Evolutionary conservation across 2,888 invertebrate genomes (phyloP), one percentile per base, ranked within the genome.

Genomic region (Trachelus tabidus): DNA sequence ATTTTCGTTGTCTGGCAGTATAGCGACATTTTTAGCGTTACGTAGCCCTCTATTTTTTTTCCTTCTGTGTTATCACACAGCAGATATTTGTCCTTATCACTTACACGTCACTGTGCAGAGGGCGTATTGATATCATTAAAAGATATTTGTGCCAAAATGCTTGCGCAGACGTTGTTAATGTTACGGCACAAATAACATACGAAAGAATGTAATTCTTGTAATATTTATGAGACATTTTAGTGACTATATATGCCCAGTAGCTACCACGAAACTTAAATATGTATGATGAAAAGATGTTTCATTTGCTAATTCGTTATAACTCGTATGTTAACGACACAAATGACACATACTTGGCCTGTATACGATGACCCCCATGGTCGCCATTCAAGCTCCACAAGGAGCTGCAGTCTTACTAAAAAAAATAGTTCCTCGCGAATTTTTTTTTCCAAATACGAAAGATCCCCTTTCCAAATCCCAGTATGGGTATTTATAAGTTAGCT

Each of bases 301-400:
- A 56, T 23, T 56, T 56, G 23, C 23, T 56, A 2, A 4, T 73
- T 73, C 35, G 23, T 23, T 73, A 34, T 73, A 12, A n/a, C 34
- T 73, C 33, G 15, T 73, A 34, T 35, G 2, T 69, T 75, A 33
- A n/a, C 11, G 56, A 35, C 12, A 77, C 56, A 23, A 56, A 56
- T 30, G 73, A 79, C 83, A 89, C 90, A 74, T 90, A 91, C 91
- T 88, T 86, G 89, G 89, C 83, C 87, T 87, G 81, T 89, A 90
- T 73, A 90, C 88, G 83, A 91, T 90, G 80, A 91, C 90, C 83
- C 91, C 90, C 89, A 90, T 90, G 82, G 87, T 87, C 85, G 89
- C 89, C 91, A 91, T 91, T 85, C 84, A 85, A 83, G 80, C 80
- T 79, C 79, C 56, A 35, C 15, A 76, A 69, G 75, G 79, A 82